Conservation (phyloP, 1,140 invertebrate species). For the Lerema accius region DNA sequence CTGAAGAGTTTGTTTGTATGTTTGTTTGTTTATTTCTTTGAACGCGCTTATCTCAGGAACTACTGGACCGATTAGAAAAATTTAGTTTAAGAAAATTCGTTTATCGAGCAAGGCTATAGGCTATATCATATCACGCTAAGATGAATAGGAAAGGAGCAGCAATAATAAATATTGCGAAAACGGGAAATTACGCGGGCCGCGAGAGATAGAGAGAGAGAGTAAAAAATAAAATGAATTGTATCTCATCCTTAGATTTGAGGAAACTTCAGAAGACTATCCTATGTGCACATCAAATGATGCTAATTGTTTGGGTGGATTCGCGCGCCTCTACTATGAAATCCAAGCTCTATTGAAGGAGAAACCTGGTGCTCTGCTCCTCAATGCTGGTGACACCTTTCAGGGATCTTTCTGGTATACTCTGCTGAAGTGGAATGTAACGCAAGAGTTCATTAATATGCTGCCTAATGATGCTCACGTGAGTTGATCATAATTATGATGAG, state of each 20-base stretch:
- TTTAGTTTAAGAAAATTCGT: too few species aligned
- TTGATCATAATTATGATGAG: conserved; percentile 33
- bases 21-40: too few species aligned
- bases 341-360: conserved; percentile 80
- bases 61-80: too few species aligned
- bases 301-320: conserved; percentile 86
- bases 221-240: neutral
- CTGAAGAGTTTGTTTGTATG: too few species aligned
- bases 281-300: conserved; percentile 62
- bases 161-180: too few species aligned
- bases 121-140: too few species aligned
- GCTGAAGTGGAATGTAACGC: conserved; percentile 86
- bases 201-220: too few species aligned
- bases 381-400: conserved; percentile 90
- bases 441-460: conserved; percentile 87
- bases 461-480: conserved; percentile 89
- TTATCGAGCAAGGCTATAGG: too few species aligned
- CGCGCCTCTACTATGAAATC: conserved; percentile 84
- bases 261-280: conserved; percentile 53
- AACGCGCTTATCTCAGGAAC: too few species aligned
- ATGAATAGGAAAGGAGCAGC: too few species aligned
- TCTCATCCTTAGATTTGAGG: conserved; percentile 53
- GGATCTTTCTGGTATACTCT: conserved; percentile 90
- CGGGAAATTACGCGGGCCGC: too few species aligned
- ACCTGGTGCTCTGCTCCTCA: conserved; percentile 85